A percentile compares a stretch with the other conserved stretches of the same genome.
Conservation (phyloP, 2,888 invertebrate species). For the Lottia scabra region DNA sequence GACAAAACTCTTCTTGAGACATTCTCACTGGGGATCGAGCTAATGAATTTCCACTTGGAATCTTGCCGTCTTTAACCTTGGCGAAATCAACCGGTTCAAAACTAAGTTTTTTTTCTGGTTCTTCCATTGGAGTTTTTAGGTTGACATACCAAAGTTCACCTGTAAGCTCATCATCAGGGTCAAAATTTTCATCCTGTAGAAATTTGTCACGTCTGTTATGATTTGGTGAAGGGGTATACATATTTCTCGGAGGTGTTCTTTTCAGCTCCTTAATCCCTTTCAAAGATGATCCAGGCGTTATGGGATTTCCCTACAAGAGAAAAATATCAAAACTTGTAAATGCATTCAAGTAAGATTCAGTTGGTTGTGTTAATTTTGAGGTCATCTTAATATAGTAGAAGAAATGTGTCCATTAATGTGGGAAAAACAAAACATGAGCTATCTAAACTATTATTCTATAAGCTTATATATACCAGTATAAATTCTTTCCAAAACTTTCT, state of each 20-base stretch:
- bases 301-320: not conserved
- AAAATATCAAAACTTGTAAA: not conserved
- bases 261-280: not conserved
- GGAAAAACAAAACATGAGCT: no score
- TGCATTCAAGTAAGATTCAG: no score
- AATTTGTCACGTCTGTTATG: not conserved
- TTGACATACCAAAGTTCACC: not conserved
- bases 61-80: not conserved
- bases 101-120: not conserved
- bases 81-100: not conserved
- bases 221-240: not conserved
- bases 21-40: not conserved
- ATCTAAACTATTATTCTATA: no score
- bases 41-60: not conserved
- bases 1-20: not conserved
- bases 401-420: no score
- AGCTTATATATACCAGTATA: no score
- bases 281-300: not conserved
- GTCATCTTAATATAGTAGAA: no score
- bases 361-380: no score
- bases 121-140: not conserved
- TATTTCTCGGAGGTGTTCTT: not conserved
- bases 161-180: not conserved
- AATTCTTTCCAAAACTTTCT: no score
- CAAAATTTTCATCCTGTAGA: not conserved